Base-by-base conservation (phyloP, 2,888 invertebrate genomes). In the Gymnosoma rotundatum region DNA sequence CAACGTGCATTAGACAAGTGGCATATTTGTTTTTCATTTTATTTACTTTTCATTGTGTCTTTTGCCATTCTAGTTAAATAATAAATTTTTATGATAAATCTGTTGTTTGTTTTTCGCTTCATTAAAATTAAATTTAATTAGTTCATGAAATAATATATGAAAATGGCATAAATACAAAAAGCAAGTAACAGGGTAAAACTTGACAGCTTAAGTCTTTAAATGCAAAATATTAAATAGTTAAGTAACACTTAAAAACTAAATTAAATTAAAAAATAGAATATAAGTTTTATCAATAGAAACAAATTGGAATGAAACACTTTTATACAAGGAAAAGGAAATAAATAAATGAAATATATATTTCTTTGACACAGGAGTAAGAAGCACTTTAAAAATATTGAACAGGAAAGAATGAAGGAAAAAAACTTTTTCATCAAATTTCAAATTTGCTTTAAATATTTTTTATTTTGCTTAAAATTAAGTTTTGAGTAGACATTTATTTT, bases 91-190 rank as follows among this genome's bases (percentile, higher is more conserved):
- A 66, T 56, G 32, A 58, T 36, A 50, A 76, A 67, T 16, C 42
- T 42, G 12, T 42, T 8, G 32, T 10, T 10, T 56, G 32, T 63
- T 75, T 45, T 32, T 42, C n/a, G 21, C 3, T 48, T 20, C 16
- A 20, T 64, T 69, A 58, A 69, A 60, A 20, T 73, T 70, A 56
- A 81, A 75, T 81, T 81, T 69, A 75, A 75, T 81, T 81, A 81
- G 70, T 75, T 70, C 75, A 63, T 70, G 56, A 56, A 38, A 48
- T 69, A 63, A 63, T n/a, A n/a, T n/a, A 74, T 56, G 42, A 20
- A 74, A 75, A 75, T 18, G 21, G 9, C 20, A 48, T 38, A 9
- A 64, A 54, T 32, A 32, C 2, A 5, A 5, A 32, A 5, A 32
- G 7, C 32, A 63, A 2, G 20, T 0, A 48, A 6, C 2, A 70